These are phyloP conservation scores for Botia kubotai DNA, from an alignment of 2,797 vertebrate species.

Conservation along the genomic window DNA sequence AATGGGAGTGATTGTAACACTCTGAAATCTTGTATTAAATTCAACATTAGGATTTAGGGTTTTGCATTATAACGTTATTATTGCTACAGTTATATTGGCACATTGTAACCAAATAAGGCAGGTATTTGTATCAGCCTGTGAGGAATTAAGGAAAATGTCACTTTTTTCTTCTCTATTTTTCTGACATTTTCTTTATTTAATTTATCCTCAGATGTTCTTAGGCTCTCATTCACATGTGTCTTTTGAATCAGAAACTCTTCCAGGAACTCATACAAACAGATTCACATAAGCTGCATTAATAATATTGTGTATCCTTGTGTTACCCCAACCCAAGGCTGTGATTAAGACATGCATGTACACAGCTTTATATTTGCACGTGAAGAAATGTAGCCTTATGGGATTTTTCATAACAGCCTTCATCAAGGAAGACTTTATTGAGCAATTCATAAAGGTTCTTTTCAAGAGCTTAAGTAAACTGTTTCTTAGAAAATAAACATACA, in stretches of 20 bases:
- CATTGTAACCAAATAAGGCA: no score
- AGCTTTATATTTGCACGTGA: background rate
- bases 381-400: background rate
- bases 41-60: no score
- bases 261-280: background rate
- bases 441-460: background rate
- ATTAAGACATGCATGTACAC: background rate
- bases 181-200: background rate
- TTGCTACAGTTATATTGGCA: no score
- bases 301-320: background rate
- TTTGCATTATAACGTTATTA: no score
- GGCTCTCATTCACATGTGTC: background rate
- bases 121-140: no score
- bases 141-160: no score
- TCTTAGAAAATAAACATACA: slow-evolving; percentile 11
- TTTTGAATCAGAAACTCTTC: background rate
- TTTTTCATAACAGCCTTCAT: background rate
- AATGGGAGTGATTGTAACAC: no score
- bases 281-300: background rate
- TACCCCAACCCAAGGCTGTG: background rate
- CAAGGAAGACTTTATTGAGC: background rate
- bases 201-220: background rate
- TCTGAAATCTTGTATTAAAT: no score
- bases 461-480: background rate
- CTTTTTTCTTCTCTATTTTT: no score